These are phyloP conservation scores for Centropus bengalensis DNA, from an alignment of 2,113 vertebrate species.

Conservation along the genomic window DNA sequence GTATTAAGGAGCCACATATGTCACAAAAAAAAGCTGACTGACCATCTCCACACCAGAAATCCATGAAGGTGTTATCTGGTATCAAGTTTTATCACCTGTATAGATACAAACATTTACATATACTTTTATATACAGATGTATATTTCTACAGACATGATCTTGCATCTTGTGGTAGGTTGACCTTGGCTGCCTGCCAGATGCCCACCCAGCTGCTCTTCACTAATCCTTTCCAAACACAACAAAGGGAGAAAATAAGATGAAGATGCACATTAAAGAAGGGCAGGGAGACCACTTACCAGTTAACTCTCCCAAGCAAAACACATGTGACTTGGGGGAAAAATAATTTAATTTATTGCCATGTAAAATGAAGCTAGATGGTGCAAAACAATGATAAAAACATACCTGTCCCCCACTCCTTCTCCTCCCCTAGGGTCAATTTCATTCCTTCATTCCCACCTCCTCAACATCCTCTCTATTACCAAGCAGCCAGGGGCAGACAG, in stretches of 20 bases:
- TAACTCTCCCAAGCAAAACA: not conserved
- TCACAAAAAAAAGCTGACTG: not conserved
- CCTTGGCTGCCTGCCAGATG: not conserved
- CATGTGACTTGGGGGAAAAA: not conserved
- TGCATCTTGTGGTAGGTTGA: not conserved
- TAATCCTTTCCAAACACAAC: not conserved
- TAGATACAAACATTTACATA: not conserved
- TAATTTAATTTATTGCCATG: not conserved
- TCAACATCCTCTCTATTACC: not conserved
- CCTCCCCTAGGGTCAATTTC: not conserved
- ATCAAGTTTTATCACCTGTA: not conserved
- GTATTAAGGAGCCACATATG: fast-evolving
- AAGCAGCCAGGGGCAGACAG: not conserved
- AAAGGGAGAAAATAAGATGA: not conserved
- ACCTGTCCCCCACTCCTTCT: not conserved
- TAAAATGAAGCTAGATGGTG: not conserved
- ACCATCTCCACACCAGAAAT: not conserved
- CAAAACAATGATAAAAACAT: not conserved
- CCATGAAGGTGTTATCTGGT: not conserved
- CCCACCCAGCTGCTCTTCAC: not conserved
- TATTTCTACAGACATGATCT: not conserved
- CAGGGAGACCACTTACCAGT: not conserved
- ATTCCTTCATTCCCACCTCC: not conserved
- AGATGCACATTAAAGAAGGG: not conserved
- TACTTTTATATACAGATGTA: too few relatives aligned